Conservation (phyloP, 2,113 vertebrate genomes). For the Nycticebus coucang region DNA sequence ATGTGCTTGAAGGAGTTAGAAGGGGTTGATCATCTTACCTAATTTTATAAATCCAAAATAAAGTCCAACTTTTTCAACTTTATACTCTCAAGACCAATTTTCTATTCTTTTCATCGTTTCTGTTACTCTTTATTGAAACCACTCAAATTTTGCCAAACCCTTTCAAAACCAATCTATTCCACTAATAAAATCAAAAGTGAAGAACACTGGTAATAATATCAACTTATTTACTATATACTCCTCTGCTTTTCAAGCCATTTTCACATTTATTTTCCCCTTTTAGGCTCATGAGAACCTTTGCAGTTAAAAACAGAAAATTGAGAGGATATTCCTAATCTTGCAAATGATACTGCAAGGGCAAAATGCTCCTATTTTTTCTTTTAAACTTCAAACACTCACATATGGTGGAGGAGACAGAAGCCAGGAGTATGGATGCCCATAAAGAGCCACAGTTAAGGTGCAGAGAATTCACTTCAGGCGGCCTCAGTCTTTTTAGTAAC, state of each 20-base stretch:
- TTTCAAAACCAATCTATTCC: conserved; percentile 25
- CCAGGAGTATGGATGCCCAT: background rate
- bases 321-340: background rate
- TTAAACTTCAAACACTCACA: background rate
- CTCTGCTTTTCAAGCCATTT: background rate
- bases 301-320: background rate
- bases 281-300: conserved; percentile 3
- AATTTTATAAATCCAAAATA: conserved; percentile 21
- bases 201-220: background rate
- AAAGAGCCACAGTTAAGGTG: background rate
- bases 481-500: background rate
- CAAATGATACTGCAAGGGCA: background rate
- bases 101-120: background rate
- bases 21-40: background rate
- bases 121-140: background rate
- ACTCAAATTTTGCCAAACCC: background rate
- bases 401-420: background rate
- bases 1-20: background rate
- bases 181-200: conserved; percentile 25
- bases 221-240: background rate
- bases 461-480: background rate
- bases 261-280: conserved; percentile 21
- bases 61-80: background rate
- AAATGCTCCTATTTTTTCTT: background rate
- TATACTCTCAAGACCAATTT: background rate